Conservation (phyloP, 1,140 invertebrate species). For the Riptortus pedestris region DNA sequence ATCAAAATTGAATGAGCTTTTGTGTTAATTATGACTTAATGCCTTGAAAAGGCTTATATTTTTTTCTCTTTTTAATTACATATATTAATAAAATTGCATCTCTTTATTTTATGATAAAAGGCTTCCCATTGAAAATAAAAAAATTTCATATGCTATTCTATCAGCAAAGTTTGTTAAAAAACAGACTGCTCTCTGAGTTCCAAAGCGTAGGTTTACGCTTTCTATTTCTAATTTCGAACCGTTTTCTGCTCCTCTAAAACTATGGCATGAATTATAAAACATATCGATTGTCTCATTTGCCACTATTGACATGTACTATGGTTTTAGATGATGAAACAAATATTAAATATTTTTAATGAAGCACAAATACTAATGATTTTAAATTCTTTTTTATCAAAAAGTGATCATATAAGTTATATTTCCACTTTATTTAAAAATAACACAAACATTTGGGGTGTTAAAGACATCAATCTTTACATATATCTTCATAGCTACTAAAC, state of each 20-base stretch:
- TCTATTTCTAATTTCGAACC: neutral
- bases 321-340: neutral
- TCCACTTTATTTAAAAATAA: neutral
- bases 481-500: neutral
- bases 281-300: conserved; percentile 15
- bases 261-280: neutral
- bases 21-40: neutral
- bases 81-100: neutral
- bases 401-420: neutral
- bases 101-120: neutral
- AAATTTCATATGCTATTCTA: conserved; percentile 6
- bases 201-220: neutral
- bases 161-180: no score
- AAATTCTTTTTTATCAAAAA: neutral
- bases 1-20: neutral
- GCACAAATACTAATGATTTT: neutral
- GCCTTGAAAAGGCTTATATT: neutral
- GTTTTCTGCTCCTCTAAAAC: neutral
- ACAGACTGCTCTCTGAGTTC: neutral
- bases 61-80: neutral
- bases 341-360: neutral
- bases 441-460: neutral
- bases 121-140: neutral
- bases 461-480: neutral
- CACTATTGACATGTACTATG: conserved; percentile 8